Evolutionary conservation across 1,140 invertebrate genomes (phyloP), one percentile per base, ranked within the genome.

Genomic region (Meteorus sp.): DNA sequence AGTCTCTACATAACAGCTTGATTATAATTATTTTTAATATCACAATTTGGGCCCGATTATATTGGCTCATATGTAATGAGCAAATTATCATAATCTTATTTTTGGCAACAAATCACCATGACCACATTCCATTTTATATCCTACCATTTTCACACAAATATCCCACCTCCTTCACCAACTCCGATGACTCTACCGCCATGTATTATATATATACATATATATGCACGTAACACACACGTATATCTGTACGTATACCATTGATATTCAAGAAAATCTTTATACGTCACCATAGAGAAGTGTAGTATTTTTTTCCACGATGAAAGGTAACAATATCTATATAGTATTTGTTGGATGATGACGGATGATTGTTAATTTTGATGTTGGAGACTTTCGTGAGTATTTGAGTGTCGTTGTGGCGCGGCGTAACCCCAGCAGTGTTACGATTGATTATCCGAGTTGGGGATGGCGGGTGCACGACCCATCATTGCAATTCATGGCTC

Each of bases 381-480:
- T 59, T 48, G 2, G 9, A 50, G 39, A 57, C 48, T 64, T 41
- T 62, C 57, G 58, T 60, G 50, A 43, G 51, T n/a, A n/a, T n/a
- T n/a, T n/a, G n/a, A n/a, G n/a, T n/a, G 56, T 55, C 62, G 64
- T 69, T 64, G 65, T 63, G 61, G 52, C 62, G 52, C 64, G 62
- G 62, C 66, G 75, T 73, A 75, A 73, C 74, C 74, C 71, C 65
- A 66, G 70, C 67, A 71, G 71, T 70, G 75, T 80, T 77, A 76
- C 77, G 76, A 80, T 78, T 80, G 76, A 80, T 80, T 79, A 80
- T 80, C 76, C 70, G 64, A 66, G 56, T 62, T 67, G 65, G 68
- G 74, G 67, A 53, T 22, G 56, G 61, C 54, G 51, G 41, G 39
- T 56, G 57, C 63, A 62, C 63, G 60, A 54, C 52, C 60, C 63